Evolutionary conservation across 2,888 invertebrate species (phyloP), one percentile per base, ranked within the genome.

Genomic region (Gryllus longicercus): DNA sequence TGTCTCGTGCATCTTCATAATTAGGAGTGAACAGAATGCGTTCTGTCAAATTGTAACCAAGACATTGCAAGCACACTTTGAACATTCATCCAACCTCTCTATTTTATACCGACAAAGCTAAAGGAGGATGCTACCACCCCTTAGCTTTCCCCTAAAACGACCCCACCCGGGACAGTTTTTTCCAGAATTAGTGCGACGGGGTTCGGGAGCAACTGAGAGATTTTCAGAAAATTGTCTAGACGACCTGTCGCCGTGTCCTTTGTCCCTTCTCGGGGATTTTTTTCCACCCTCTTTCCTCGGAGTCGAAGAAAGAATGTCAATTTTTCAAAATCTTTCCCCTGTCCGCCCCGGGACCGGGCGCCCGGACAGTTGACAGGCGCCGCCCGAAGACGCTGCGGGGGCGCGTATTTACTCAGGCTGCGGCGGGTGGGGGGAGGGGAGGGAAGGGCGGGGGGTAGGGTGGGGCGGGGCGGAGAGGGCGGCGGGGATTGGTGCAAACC

Each of bases 261-360:
- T 63, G 63, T 63, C 63, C 16, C 63, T 63, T 63, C 63, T n/a
- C n/a, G 16, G 63, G 63, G 63, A 63, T 63, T 63, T 63, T 63
- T 63, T 63, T 63, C 63, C 63, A 63, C 16, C n/a, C 16, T n/a
- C 63, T 63, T 18, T 18, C 63, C 63, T 8, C 63, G 16, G n/a
- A 63, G 63, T 63, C 63, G 63, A 63, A 63, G 63, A 63, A 63
- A 63, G 63, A 63, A 63, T 63, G 63, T 63, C 63, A 63, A 63
- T 63, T 63, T 63, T 63, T 63, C 63, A 63, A 63, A 63, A 63
- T 63, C 63, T 63, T 63, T 63, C 63, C 63, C 63, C n/a, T 63
- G 63, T 63, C 63, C 63, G 63, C 63, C 63, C 63, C n/a, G 16
- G 63, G 16, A 18, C 63, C 5, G 63, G 63, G 63, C 8, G 63